Percentiles rank a stretch among this genome's conserved stretches.
Evolutionary conservation across 2,888 invertebrate species (phyloP).

Genomic region (Drosophila paramelanica): DNA sequence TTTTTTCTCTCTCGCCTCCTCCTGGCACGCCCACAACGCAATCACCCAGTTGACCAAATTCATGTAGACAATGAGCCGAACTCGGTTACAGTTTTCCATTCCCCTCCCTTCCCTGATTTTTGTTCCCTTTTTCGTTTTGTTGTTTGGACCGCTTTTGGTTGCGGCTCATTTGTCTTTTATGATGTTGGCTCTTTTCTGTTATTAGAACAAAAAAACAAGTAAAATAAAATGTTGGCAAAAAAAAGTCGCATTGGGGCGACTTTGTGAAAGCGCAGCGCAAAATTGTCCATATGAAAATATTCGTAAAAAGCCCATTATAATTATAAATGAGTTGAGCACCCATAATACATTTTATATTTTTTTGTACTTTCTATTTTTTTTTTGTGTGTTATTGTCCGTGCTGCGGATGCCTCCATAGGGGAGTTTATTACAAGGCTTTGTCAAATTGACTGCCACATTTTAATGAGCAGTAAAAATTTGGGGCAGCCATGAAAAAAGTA

Average conservation of each 20-base stretch:
- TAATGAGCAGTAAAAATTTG: conserved; percentile 75
- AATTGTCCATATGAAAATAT: conserved; percentile 43
- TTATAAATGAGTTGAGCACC: conserved; percentile 80
- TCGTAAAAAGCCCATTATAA: conserved; percentile 79
- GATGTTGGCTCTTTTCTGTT: conserved; percentile 62
- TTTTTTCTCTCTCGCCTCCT: too few species aligned
- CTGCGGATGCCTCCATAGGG: conserved; percentile 9
- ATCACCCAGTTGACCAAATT: conserved; percentile 62
- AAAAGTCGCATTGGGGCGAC: conserved; percentile 5
- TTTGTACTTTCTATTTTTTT: conserved; percentile 28
- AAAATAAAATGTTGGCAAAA: conserved; percentile 30
- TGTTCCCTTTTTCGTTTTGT: conserved; percentile 24
- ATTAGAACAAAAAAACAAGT: conserved; percentile 34
- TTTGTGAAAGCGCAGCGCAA: conserved; percentile 26
- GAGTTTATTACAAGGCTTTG: conserved; percentile 57
- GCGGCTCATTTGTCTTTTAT: conserved; percentile 81
- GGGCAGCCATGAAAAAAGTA: conserved; percentile 56
- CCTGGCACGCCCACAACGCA: conserved; percentile 18
- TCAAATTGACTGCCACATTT: conserved; percentile 76
- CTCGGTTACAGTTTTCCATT: conserved; percentile 42
- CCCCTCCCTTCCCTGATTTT: conserved; percentile 28
- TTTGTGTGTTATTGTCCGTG: conserved; percentile 42
- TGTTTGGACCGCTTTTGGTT: conserved; percentile 50
- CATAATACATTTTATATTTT: conserved; percentile 70
- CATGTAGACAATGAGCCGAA: conserved; percentile 64